These are phyloP conservation scores for Epiblema foenella DNA, from an alignment of 2,888 invertebrate genomes.

Conservation along the genomic window DNA sequence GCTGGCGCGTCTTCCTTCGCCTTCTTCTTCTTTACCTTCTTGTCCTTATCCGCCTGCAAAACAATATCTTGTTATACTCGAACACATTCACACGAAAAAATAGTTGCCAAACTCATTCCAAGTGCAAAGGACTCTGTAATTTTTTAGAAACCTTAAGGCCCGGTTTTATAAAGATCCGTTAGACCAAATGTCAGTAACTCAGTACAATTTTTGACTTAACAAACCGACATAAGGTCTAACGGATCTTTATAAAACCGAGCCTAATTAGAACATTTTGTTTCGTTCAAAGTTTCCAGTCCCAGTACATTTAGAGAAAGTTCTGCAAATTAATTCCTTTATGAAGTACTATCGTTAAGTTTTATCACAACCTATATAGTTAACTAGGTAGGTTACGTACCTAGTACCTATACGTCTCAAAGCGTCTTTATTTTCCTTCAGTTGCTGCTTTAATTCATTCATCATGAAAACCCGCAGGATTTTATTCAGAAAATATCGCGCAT, in stretches of 20 bases:
- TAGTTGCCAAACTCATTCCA: background rate
- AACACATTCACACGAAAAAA: background rate
- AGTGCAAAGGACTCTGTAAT: background rate
- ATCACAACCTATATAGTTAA: background rate
- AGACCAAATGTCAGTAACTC: no score
- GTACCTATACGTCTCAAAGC: background rate
- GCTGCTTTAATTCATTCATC: background rate
- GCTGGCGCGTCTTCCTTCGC: conserved; percentile 87
- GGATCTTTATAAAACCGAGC: no score
- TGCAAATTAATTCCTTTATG: background rate
- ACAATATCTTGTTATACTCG: conserved; percentile 39
- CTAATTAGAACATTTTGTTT: background rate
- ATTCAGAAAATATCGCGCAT: background rate
- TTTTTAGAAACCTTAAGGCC: background rate
- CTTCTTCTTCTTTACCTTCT: conserved; percentile 95
- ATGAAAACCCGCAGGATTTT: no score
- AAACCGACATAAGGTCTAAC: no score
- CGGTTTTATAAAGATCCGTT: no score
- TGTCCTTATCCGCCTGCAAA: conserved; percentile 95
- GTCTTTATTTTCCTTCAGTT: background rate
- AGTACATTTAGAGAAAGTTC: background rate
- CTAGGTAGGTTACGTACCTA: no score
- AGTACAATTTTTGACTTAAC: no score
- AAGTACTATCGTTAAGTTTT: background rate
- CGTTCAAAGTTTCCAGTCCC: background rate